Percentiles rank a stretch among this genome's conserved stretches.
phyloP scores from a whole-genome alignment of 2,113 vertebrate species.

The Ceuthmochares aereus region DNA sequence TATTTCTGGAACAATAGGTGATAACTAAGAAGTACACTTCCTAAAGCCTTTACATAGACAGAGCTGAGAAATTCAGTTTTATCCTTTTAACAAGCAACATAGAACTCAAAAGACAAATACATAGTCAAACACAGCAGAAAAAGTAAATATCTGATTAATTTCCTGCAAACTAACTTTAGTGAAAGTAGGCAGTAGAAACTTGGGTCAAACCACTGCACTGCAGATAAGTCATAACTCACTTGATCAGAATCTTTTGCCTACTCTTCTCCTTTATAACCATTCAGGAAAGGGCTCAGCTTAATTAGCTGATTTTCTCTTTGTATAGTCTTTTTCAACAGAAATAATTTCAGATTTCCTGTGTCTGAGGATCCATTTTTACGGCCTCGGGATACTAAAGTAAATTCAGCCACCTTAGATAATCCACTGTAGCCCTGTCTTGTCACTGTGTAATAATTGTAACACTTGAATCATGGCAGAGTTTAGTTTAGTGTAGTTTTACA shows the following conservation, averaged over 20 bases:
- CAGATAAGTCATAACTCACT: neutral
- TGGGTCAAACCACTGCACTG: neutral
- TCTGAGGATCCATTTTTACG: neutral
- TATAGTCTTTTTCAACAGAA: neutral
- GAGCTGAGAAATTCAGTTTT: neutral
- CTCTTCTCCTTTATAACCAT: neutral
- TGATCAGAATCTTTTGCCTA: neutral
- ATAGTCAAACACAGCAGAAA: neutral
- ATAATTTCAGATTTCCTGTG: neutral
- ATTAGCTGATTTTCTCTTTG: neutral
- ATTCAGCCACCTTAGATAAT: neutral
- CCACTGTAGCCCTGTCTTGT: neutral
- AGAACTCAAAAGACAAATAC: neutral
- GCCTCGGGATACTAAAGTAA: neutral
- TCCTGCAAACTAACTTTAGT: neutral
- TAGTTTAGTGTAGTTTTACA: neutral
- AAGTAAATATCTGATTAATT: neutral
- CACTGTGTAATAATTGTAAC: neutral
- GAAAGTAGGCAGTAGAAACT: neutral
- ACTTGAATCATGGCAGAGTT: neutral
- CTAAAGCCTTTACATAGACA: neutral
- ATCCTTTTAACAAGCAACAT: neutral
- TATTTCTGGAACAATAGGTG: neutral
- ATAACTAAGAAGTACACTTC: neutral
- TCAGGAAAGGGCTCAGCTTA: neutral